phyloP scores from a whole-genome alignment of 2,113 vertebrate species.

The Sakesphorus luctuosus region DNA sequence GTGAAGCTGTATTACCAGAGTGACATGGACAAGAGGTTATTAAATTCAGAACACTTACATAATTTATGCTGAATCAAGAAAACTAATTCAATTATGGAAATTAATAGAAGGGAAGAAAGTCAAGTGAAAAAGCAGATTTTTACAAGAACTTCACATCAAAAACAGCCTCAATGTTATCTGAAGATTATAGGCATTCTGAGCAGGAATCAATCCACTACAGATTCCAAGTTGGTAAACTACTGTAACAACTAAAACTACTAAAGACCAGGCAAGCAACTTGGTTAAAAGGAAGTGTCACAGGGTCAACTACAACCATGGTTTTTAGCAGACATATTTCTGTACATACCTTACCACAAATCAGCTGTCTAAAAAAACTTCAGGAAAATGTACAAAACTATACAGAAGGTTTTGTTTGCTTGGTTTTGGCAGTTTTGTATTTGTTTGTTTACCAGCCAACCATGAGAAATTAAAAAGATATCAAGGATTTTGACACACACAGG shows the following conservation, averaged over 20 bases:
- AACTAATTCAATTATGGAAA: conserved; percentile 37
- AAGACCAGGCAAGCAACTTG: neutral
- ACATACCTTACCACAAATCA: neutral
- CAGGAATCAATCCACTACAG: neutral
- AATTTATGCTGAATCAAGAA: conserved; percentile 25
- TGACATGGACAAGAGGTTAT: neutral
- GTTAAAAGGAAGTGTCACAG: neutral
- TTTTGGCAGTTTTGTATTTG: neutral
- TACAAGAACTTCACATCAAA: neutral
- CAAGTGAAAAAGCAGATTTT: conserved; percentile 14
- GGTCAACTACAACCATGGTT: neutral
- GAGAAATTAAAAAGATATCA: neutral
- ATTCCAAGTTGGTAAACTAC: neutral
- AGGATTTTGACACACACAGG: neutral
- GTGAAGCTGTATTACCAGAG: neutral
- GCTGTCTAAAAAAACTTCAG: neutral
- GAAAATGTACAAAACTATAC: neutral
- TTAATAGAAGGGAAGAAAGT: neutral
- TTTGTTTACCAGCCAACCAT: neutral
- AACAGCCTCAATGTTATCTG: neutral
- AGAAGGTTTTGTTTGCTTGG: neutral
- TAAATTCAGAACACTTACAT: conserved; percentile 28
- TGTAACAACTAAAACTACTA: neutral
- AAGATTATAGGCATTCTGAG: neutral
- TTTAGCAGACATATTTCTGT: neutral